Conservation (phyloP, 2,888 invertebrate species). For the Cheilosia vulpina region DNA sequence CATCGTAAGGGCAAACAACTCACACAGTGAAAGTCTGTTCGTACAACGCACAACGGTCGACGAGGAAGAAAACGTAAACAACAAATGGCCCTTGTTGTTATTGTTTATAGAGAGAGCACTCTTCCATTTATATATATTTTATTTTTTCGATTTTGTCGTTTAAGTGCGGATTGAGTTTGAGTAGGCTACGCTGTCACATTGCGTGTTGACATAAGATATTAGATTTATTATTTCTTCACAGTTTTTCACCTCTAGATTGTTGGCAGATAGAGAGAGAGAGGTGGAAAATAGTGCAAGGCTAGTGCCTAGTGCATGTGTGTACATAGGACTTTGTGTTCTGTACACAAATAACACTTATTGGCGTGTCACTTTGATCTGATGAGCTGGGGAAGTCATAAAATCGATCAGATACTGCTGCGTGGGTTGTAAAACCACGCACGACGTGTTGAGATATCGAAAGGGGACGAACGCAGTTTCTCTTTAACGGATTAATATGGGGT, state of each 20-base stretch:
- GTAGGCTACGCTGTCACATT: conserved; percentile 21
- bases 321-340: conserved; percentile 50
- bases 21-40: no score
- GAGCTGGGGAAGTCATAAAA: conserved; percentile 51
- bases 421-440: conserved; percentile 8
- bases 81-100: conserved; percentile 37
- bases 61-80: conserved; percentile 22
- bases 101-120: conserved; percentile 26
- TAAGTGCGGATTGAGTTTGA: conserved; percentile 29
- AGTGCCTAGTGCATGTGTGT: conserved; percentile 39
- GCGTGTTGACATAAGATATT: conserved; percentile 73
- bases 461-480: conserved; percentile 8
- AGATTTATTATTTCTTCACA: conserved; percentile 39
- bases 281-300: neutral
- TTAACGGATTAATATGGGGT: conserved; percentile 30
- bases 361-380: conserved; percentile 64
- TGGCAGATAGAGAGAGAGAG: no score
- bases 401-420: conserved; percentile 49
- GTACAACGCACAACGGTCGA: neutral
- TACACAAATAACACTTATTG: conserved; percentile 66
- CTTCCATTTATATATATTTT: neutral
- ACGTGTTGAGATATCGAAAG: neutral
- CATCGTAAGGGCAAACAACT: conserved; percentile 55
- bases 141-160: conserved; percentile 23
- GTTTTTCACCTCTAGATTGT: conserved; percentile 51